Evolutionary conservation across 2,113 vertebrate genomes (phyloP).

Genomic region (Condylura cristata): DNA sequence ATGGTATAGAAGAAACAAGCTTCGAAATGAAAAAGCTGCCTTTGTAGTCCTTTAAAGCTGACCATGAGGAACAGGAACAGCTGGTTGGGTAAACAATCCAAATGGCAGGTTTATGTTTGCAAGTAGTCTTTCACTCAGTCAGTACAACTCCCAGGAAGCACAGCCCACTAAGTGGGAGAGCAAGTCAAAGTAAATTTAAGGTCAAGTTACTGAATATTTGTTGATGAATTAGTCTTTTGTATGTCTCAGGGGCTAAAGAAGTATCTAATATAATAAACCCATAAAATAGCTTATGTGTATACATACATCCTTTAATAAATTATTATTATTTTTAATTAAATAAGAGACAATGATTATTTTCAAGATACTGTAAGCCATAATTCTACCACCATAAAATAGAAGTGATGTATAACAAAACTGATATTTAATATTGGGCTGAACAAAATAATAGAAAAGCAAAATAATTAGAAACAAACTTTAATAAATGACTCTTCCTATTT

Average conservation of each 20-base stretch:
- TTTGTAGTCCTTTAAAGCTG: background rate
- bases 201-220: background rate
- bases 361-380: background rate
- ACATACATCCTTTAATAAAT: background rate
- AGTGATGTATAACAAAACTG: background rate
- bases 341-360: background rate
- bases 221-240: conserved; percentile 14
- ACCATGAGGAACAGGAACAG: background rate
- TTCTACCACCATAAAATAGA: background rate
- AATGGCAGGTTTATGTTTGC: background rate
- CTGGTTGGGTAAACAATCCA: background rate
- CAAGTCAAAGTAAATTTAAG: background rate
- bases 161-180: background rate
- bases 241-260: background rate
- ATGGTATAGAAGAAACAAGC: background rate
- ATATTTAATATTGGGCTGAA: background rate
- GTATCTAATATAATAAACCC: background rate
- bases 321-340: conserved; percentile 18
- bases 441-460: background rate
- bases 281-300: background rate
- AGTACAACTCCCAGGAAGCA: background rate
- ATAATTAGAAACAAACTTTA: background rate
- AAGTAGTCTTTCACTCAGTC: background rate
- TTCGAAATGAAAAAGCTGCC: background rate
- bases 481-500: background rate